Conservation (phyloP, 2,888 invertebrate species). For the Iselma pallidipennis region DNA sequence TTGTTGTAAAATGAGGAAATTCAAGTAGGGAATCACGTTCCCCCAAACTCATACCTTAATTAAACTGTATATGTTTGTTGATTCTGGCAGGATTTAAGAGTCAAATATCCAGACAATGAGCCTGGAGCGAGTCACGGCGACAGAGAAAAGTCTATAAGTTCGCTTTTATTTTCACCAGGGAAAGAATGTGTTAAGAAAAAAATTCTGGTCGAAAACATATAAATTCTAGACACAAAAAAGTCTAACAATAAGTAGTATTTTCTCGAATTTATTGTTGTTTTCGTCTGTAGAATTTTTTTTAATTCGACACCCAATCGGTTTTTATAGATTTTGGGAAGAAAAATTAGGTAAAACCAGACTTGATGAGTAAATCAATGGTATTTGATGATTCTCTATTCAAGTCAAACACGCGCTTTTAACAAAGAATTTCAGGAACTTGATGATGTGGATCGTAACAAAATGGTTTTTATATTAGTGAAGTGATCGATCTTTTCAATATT, state of each 20-base stretch:
- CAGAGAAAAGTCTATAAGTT: neutral
- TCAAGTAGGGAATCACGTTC: neutral
- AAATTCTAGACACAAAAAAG: no score
- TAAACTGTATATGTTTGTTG: neutral
- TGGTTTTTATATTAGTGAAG: neutral
- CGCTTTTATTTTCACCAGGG: neutral
- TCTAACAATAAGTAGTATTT: no score
- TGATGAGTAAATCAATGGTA: neutral
- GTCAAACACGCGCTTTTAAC: neutral
- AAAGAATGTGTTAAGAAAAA: neutral
- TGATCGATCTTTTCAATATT: neutral
- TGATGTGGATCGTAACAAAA: neutral
- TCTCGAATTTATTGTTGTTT: conserved; percentile 10
- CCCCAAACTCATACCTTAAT: neutral
- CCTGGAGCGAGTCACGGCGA: neutral
- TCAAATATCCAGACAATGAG: neutral
- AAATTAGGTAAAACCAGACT: neutral
- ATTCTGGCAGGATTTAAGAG: neutral
- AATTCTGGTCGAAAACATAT: no score
- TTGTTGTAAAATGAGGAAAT: neutral
- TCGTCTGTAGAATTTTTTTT: neutral
- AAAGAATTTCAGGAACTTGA: neutral
- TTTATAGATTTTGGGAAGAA: neutral
- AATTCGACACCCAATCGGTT: no score
- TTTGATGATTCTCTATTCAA: neutral